phyloP scores from a whole-genome alignment of 2,888 invertebrate genomes.

The Myopa testacea region DNA sequence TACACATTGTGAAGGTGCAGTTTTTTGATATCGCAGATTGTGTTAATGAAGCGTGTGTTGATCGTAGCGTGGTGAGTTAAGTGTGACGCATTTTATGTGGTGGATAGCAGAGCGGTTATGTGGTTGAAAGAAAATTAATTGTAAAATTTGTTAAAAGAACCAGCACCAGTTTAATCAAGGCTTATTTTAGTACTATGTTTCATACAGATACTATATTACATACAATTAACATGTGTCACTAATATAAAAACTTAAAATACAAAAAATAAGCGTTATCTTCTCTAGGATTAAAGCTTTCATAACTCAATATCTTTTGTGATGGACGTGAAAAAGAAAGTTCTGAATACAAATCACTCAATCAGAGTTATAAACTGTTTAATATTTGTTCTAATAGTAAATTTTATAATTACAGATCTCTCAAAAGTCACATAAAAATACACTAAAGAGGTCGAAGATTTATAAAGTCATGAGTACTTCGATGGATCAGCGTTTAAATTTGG shows the following conservation, averaged over 20 bases:
- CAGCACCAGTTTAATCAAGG: slow-evolving; percentile 48
- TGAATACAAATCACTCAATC: neutral
- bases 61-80: slow-evolving; percentile 17
- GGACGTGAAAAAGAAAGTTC: neutral
- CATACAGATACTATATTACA: too few relatives aligned
- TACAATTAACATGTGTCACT: too few relatives aligned
- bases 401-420: too few relatives aligned
- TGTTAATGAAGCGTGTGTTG: slow-evolving; percentile 40
- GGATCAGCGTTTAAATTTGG: too few relatives aligned
- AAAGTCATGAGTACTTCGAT: too few relatives aligned
- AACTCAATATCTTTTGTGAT: neutral
- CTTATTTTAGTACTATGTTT: neutral
- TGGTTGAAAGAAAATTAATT: slow-evolving; percentile 45
- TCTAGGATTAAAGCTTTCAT: too few relatives aligned
- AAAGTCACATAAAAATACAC: too few relatives aligned
- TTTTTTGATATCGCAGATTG: slow-evolving; percentile 33
- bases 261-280: too few relatives aligned
- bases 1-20: slow-evolving; percentile 44
- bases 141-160: slow-evolving; percentile 34
- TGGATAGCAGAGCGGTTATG: slow-evolving; percentile 41
- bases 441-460: too few relatives aligned
- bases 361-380: neutral
- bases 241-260: too few relatives aligned
- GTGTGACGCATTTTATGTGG: slow-evolving; percentile 30
- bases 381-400: too few relatives aligned